These are phyloP conservation scores for Neocloeon triangulifer DNA, from an alignment of 1,140 invertebrate genomes.

Conservation along the genomic window DNA sequence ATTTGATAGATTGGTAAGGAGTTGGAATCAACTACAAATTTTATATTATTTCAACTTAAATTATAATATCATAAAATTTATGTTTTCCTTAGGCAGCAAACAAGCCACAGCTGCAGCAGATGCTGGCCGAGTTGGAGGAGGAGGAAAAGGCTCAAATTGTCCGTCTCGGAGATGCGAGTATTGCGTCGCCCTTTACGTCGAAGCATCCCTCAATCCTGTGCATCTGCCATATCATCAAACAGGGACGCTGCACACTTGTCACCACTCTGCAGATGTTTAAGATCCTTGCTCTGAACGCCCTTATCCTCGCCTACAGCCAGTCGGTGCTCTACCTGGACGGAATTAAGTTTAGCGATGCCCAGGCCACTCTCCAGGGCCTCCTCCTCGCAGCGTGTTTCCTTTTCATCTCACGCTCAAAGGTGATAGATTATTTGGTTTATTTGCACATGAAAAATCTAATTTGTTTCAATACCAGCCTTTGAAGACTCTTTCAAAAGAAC, in stretches of 20 bases:
- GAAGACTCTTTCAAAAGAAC: slow-evolving; percentile 74
- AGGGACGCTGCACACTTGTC: slow-evolving; percentile 94
- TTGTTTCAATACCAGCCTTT: slow-evolving; percentile 63
- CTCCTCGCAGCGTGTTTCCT: slow-evolving; percentile 89
- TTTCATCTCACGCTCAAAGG: slow-evolving; percentile 95
- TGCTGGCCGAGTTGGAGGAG: slow-evolving; percentile 81
- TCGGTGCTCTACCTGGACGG: slow-evolving; percentile 96
- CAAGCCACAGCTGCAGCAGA: slow-evolving; percentile 40
- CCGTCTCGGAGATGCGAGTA: slow-evolving; percentile 92
- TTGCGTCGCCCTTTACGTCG: slow-evolving; percentile 97
- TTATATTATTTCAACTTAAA: too few species aligned
- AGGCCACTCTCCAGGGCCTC: slow-evolving; percentile 89
- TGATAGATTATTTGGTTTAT: too few species aligned
- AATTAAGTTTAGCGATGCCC: slow-evolving; percentile 92
- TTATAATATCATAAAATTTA: neutral
- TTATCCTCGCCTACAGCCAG: slow-evolving; percentile 95
- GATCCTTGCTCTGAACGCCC: slow-evolving; percentile 94
- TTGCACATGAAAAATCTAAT: too few species aligned
- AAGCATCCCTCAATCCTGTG: slow-evolving; percentile 92
- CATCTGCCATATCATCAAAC: slow-evolving; percentile 97
- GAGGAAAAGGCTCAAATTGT: slow-evolving; percentile 73
- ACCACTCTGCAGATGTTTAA: slow-evolving; percentile 99
- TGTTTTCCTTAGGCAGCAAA: slow-evolving; percentile 12
- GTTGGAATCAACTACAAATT: too few species aligned
- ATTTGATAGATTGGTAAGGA: slow-evolving; percentile 6